Evolutionary conservation across 2,113 vertebrate species (phyloP).

Genomic region (Lepisosteus oculatus): DNA sequence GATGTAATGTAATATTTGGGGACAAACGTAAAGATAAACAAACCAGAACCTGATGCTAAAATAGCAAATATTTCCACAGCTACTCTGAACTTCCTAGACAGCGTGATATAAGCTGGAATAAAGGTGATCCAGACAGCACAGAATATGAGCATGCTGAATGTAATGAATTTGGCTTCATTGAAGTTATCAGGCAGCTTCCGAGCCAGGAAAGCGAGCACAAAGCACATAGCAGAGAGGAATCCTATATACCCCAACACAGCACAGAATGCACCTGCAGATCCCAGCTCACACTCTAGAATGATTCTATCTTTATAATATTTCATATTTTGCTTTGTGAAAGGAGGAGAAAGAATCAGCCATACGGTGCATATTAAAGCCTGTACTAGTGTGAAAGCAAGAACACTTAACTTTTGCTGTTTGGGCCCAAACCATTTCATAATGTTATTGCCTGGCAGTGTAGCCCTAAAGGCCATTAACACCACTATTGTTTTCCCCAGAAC

Average conservation of each 20-base stretch:
- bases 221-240: constrained; percentile 23
- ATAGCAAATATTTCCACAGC: no score
- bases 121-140: constrained; percentile 29
- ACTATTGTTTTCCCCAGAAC: constrained; percentile 44
- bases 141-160: constrained; percentile 31
- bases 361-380: constrained; percentile 28
- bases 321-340: constrained; percentile 20
- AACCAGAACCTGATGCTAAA: constrained; percentile 17
- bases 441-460: constrained; percentile 37
- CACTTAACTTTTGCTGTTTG: constrained; percentile 25
- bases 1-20: constrained; percentile 11
- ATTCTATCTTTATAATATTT: constrained; percentile 17
- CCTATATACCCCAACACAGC: constrained; percentile 27
- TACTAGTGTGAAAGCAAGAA: constrained; percentile 26
- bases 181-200: constrained; percentile 26
- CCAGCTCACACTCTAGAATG: constrained; percentile 24
- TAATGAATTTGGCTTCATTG: constrained; percentile 33
- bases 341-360: constrained; percentile 29
- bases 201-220: constrained; percentile 31
- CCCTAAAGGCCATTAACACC: constrained; percentile 41
- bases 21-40: constrained; percentile 8
- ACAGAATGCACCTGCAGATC: constrained; percentile 25
- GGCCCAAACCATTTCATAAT: constrained; percentile 52
- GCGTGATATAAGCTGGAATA: constrained; percentile 25
- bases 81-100: constrained; percentile 23